Percentiles rank a stretch among this genome's conserved stretches.
phyloP scores from a whole-genome alignment of 2,113 vertebrate genomes.

The Meles meles region DNA sequence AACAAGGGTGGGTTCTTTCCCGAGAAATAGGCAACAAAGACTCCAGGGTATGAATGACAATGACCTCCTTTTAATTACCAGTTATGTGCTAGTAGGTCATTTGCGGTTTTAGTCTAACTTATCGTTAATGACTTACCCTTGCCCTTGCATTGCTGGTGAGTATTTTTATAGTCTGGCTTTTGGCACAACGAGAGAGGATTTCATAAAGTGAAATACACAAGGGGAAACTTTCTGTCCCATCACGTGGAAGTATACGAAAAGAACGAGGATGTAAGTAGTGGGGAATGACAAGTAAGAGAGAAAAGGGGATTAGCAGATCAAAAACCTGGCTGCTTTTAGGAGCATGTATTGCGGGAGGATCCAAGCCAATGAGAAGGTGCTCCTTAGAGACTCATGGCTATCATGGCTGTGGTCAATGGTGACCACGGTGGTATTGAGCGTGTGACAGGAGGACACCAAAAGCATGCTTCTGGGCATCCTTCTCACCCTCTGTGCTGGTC shows the following conservation, averaged over 20 bases:
- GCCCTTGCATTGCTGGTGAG: neutral
- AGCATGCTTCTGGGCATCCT: neutral
- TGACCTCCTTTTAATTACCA: neutral
- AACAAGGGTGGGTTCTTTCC: neutral
- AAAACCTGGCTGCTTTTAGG: neutral
- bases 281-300: neutral
- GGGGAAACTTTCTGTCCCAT: neutral
- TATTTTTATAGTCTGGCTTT: neutral
- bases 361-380: neutral
- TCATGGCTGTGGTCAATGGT: neutral
- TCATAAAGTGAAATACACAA: neutral
- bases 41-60: neutral
- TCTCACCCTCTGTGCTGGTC: neutral
- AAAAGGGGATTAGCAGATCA: neutral
- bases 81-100: neutral
- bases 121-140: neutral
- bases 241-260: neutral
- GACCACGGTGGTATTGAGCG: neutral
- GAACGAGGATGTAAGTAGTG: neutral
- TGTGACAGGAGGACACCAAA: neutral
- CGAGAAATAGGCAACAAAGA: neutral
- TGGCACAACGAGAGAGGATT: neutral
- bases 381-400: neutral
- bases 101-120: neutral
- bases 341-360: neutral